These are phyloP conservation scores for Volucella zonaria DNA, from an alignment of 2,888 invertebrate genomes.

Conservation along the genomic window DNA sequence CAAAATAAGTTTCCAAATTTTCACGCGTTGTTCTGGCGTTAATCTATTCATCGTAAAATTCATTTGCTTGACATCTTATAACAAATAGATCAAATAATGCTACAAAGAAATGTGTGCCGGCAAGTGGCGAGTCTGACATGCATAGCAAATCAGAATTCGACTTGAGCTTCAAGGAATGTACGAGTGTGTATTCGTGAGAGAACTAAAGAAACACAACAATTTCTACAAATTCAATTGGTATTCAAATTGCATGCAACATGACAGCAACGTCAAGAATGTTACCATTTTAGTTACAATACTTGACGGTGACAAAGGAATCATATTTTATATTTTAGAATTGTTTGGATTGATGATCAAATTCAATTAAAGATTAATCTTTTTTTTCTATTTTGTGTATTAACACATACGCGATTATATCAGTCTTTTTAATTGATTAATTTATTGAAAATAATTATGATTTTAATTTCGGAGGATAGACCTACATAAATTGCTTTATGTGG, in stretches of 20 bases:
- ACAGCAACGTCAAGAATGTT: conserved; percentile 48
- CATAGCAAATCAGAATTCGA: conserved; percentile 51
- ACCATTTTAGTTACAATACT: conserved; percentile 58
- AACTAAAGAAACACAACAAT: conserved; percentile 11
- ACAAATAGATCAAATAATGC: conserved; percentile 11
- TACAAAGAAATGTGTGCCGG: conserved; percentile 37
- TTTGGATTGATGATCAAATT: conserved; percentile 1
- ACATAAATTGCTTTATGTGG: conserved; percentile 37
- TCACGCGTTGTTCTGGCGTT: too few species aligned
- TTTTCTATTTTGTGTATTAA: not conserved
- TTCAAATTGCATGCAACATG: conserved; percentile 37
- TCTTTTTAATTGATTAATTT: conserved; percentile 39
- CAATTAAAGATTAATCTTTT: not conserved
- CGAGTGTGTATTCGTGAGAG: conserved; percentile 35
- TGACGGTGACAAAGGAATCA: conserved; percentile 55
- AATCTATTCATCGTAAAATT: too few species aligned
- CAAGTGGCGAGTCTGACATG: conserved; percentile 45
- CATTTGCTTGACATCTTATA: conserved; percentile 8
- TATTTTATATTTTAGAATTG: conserved; percentile 32
- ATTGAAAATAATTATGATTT: conserved; percentile 31
- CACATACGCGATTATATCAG: conserved; percentile 3
- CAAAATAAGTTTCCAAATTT: too few species aligned
- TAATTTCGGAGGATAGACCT: conserved; percentile 33
- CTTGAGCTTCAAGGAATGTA: conserved; percentile 26
- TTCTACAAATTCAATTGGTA: conserved; percentile 38